Evolutionary conservation across 2,797 vertebrate species (phyloP).

Genomic region (Hypotaenidia philippensis): DNA sequence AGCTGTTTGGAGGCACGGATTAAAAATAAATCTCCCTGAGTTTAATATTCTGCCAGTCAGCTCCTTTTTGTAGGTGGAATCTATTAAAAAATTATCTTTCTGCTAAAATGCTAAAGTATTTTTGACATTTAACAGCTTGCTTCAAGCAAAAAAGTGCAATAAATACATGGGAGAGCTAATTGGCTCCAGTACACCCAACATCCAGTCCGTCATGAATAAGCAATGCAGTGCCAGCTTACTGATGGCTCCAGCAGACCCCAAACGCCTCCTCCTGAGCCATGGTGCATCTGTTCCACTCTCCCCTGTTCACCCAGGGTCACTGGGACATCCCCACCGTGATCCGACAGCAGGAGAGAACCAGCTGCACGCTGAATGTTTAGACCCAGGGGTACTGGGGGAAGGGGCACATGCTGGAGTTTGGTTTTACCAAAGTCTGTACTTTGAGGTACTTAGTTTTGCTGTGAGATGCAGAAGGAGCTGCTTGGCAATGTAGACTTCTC

Average conservation of each 20-base stretch:
- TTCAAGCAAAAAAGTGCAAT: slow-evolving; percentile 52
- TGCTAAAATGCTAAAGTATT: slow-evolving; percentile 55
- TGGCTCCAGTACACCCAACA: slow-evolving; percentile 44
- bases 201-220: slow-evolving; percentile 4
- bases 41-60: slow-evolving; percentile 71
- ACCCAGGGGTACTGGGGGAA: fast-evolving
- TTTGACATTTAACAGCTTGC: slow-evolving; percentile 71
- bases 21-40: slow-evolving; percentile 65
- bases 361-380: background rate
- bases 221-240: background rate
- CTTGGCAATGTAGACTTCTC: slow-evolving; percentile 28
- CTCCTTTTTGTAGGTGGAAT: slow-evolving; percentile 70
- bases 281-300: background rate
- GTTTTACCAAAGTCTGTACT: background rate
- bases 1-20: slow-evolving; percentile 29
- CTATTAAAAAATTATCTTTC: slow-evolving; percentile 68
- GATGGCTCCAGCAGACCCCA: slow-evolving; percentile 20
- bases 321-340: background rate
- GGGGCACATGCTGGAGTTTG: fast-evolving
- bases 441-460: background rate
- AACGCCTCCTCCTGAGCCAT: background rate
- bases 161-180: slow-evolving; percentile 65
- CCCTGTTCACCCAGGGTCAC: slow-evolving; percentile 28
- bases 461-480: slow-evolving; percentile 3
- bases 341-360: background rate